Evolutionary conservation across 1,140 invertebrate species (phyloP).

Genomic region (Caenorhabditis tropicalis): DNA sequence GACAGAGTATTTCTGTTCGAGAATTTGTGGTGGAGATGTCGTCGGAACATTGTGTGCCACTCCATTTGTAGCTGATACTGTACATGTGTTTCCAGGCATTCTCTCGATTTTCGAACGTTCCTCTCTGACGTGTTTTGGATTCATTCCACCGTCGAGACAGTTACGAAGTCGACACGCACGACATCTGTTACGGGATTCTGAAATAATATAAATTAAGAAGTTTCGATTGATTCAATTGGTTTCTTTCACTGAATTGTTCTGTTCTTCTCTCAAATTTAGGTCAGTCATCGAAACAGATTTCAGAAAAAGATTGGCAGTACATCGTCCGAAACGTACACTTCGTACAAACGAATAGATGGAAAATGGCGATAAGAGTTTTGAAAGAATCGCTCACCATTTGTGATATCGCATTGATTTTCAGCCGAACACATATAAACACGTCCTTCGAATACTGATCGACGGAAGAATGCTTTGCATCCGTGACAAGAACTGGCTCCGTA

Average conservation of each 20-base stretch:
- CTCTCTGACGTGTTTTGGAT: slow-evolving; percentile 54
- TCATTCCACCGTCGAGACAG: slow-evolving; percentile 55
- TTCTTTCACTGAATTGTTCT: too few relatives aligned
- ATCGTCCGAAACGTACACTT: too few relatives aligned
- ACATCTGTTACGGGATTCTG: slow-evolving; percentile 52
- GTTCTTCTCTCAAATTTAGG: too few relatives aligned
- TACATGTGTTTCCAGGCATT: slow-evolving; percentile 12
- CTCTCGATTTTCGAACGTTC: slow-evolving; percentile 32
- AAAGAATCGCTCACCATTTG: slow-evolving; percentile 47
- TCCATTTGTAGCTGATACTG: slow-evolving; percentile 16
- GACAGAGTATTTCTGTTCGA: background rate
- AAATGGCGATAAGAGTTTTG: too few relatives aligned
- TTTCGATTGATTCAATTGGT: too few relatives aligned
- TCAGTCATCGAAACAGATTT: too few relatives aligned
- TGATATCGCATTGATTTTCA: slow-evolving; percentile 51
- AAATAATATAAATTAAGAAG: background rate
- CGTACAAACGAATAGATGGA: too few relatives aligned
- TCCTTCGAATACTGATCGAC: slow-evolving; percentile 52
- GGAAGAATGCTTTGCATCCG: slow-evolving; percentile 58
- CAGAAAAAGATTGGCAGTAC: too few relatives aligned
- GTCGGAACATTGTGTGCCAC: background rate
- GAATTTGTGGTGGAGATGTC: background rate
- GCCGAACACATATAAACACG: slow-evolving; percentile 43
- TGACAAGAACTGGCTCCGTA: slow-evolving; percentile 54
- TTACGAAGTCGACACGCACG: slow-evolving; percentile 52